A percentile compares a stretch with the other conserved stretches of the same genome.
Evolutionary conservation across 2,797 vertebrate species (phyloP).

Genomic region (Hafferia zeledoni): DNA sequence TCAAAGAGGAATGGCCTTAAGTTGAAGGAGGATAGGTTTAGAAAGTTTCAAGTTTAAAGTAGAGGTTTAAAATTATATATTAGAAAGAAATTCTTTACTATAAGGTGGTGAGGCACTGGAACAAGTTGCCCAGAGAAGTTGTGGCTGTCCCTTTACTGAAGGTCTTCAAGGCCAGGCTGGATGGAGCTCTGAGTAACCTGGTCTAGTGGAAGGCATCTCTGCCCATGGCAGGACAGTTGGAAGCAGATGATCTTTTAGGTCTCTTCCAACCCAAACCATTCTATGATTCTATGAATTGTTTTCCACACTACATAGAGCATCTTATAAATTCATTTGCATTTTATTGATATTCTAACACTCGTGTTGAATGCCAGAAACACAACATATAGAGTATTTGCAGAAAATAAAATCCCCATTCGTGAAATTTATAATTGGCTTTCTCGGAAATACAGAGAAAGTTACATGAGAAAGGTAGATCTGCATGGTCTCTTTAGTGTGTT

Average conservation of each 20-base stretch:
- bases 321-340: background rate
- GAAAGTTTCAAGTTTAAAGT: too few relatives aligned
- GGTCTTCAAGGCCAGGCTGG: background rate
- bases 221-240: background rate
- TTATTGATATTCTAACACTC: background rate
- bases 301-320: background rate
- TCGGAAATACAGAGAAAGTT: background rate
- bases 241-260: background rate
- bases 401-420: background rate
- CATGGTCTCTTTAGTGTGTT: background rate
- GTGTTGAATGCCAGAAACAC: background rate
- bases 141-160: background rate
- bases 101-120: background rate
- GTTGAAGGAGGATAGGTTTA: background rate
- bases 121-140: background rate
- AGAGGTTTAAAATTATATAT: too few relatives aligned
- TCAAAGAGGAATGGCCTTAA: background rate
- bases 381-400: background rate
- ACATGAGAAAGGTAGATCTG: background rate
- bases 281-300: background rate
- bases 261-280: background rate
- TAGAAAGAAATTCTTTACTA: background rate
- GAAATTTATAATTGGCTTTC: background rate
- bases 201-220: background rate
- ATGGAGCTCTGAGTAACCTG: background rate